phyloP scores from a whole-genome alignment of 1,140 invertebrate species.

The Homalodisca vitripennis region DNA sequence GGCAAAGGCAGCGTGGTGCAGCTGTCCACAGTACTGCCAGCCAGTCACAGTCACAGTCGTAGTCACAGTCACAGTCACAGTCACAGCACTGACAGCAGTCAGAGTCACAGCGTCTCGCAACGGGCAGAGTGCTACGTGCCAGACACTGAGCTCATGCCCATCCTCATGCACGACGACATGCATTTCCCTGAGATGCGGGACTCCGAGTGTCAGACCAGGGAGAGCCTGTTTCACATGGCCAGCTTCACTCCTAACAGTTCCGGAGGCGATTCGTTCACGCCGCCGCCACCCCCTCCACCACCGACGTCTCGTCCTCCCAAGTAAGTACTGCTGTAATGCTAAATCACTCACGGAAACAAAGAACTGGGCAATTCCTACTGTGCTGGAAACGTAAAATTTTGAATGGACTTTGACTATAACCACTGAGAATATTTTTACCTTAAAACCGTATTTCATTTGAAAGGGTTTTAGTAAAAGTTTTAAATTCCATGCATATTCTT shows the following conservation, averaged over 20 bases:
- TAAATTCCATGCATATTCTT: too few species aligned
- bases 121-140: constrained; percentile 51
- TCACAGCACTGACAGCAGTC: constrained; percentile 44
- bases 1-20: constrained; percentile 47
- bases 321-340: constrained; percentile 33
- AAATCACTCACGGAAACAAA: too few species aligned
- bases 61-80: too few species aligned
- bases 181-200: constrained; percentile 58
- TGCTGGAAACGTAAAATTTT: too few species aligned
- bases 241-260: constrained; percentile 32
- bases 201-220: constrained; percentile 74
- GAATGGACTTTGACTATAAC: too few species aligned
- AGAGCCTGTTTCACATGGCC: constrained; percentile 64
- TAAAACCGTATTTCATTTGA: too few species aligned
- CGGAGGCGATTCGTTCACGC: constrained; percentile 26
- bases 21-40: constrained; percentile 16
- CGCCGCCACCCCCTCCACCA: constrained; percentile 38
- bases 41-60: constrained; percentile 5
- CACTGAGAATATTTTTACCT: too few species aligned
- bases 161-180: constrained; percentile 51
- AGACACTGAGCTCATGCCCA: constrained; percentile 51
- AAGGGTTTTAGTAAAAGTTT: too few species aligned
- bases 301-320: constrained; percentile 37
- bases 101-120: constrained; percentile 37
- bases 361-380: too few species aligned